Percentiles rank a stretch among this genome's conserved stretches.
Evolutionary conservation across 2,888 invertebrate species (phyloP).

Genomic region (Pristionchus fissidentatus): DNA sequence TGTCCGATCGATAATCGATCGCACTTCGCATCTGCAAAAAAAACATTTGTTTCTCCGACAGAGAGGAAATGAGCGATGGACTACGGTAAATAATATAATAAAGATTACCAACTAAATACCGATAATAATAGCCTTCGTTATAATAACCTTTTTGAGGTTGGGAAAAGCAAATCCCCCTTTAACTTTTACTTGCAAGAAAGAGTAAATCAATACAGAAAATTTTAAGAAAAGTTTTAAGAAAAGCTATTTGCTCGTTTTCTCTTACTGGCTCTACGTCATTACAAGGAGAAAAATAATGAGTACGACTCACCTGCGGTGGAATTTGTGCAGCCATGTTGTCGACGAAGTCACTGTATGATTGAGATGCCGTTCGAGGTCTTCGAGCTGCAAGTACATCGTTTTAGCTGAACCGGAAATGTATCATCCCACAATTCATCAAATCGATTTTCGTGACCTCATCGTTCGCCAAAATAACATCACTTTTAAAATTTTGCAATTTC

Average conservation of each 20-base stretch:
- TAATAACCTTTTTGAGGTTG: too few relatives aligned
- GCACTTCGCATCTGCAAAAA: conserved; percentile 7
- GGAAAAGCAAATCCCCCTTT: too few relatives aligned
- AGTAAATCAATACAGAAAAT: not conserved
- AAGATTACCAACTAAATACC: too few relatives aligned
- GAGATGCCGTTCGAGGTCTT: conserved; percentile 55
- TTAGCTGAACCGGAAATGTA: not conserved
- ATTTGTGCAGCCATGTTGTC: conserved; percentile 65
- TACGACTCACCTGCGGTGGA: conserved; percentile 55
- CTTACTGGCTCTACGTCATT: not conserved
- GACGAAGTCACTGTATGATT: conserved; percentile 68
- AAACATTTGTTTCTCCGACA: not conserved
- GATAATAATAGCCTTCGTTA: too few relatives aligned
- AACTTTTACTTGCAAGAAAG: not conserved
- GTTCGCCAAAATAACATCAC: not conserved
- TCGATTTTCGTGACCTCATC: not conserved
- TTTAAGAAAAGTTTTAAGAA: too few relatives aligned
- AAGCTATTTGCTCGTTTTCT: too few relatives aligned
- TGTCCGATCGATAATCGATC: conserved; percentile 33
- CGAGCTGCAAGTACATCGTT: not conserved
- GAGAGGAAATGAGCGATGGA: too few relatives aligned
- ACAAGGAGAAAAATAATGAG: not conserved
- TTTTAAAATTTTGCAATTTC: not conserved
- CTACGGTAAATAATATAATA: not conserved
- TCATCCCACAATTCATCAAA: not conserved